These are phyloP conservation scores for Hemicentrotus pulcherrimus DNA, from an alignment of 35 echinoderm and acorn worm genomes.

Conservation along the genomic window DNA sequence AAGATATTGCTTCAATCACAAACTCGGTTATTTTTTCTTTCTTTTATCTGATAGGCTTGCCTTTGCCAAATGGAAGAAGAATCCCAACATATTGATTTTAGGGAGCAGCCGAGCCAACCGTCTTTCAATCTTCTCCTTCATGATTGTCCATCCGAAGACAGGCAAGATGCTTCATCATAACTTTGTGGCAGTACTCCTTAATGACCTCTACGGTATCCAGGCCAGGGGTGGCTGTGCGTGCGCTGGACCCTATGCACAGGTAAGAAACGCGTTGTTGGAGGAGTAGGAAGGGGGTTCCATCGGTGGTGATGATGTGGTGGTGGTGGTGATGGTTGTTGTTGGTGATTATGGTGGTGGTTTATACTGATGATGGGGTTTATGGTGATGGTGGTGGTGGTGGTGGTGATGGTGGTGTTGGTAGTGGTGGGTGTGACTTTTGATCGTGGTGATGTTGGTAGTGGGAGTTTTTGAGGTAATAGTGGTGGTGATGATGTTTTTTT, in stretches of 20 bases:
- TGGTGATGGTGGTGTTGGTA: neutral
- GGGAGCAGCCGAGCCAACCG: slow-evolving; percentile 70
- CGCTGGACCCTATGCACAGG: slow-evolving; percentile 92
- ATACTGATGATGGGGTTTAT: too few species aligned
- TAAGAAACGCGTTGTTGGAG: neutral
- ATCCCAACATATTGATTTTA: slow-evolving; percentile 74
- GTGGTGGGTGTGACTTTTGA: too few species aligned
- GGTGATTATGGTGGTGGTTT: too few species aligned
- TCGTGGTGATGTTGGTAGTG: too few species aligned
- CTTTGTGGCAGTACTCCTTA: slow-evolving; percentile 84
- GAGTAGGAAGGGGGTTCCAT: neutral
- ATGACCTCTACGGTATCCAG: slow-evolving; percentile 97
- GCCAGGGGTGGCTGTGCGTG: slow-evolving; percentile 96
- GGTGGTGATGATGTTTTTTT: too few species aligned
- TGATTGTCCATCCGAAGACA: slow-evolving; percentile 69
- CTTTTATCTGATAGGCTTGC: slow-evolving; percentile 52
- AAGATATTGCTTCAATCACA: too few species aligned
- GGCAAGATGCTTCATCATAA: slow-evolving; percentile 96
- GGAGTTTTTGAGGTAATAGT: too few species aligned
- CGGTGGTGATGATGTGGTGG: neutral
- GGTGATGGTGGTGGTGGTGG: neutral
- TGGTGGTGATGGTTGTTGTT: neutral
- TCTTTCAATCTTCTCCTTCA: slow-evolving; percentile 94
- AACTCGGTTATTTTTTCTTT: too few species aligned
- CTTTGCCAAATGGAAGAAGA: slow-evolving; percentile 75